These are phyloP conservation scores for Petrocephalus schoutedeni DNA, from an alignment of 2,797 vertebrate genomes.

Conservation along the genomic window DNA sequence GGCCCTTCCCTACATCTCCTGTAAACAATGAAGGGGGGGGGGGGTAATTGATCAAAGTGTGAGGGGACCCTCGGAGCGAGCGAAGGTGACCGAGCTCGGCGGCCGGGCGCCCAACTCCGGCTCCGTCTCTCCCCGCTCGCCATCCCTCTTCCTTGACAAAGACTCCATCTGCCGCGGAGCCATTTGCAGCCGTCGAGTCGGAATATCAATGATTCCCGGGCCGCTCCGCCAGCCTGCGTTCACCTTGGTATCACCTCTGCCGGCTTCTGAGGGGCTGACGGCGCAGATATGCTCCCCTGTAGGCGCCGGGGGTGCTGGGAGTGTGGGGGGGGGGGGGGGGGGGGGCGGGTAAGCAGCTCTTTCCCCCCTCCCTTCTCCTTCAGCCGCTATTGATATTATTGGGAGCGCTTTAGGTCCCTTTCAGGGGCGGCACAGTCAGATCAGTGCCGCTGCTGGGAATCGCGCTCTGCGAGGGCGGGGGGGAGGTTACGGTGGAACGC, in stretches of 20 bases:
- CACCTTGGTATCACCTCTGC: slow-evolving; percentile 88
- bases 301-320: slow-evolving; percentile 43
- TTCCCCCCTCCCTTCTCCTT: slow-evolving; percentile 34
- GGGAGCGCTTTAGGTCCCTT: slow-evolving; percentile 32
- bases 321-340: slow-evolving; percentile 39
- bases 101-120: slow-evolving; percentile 54
- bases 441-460: neutral
- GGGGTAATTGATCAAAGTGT: slow-evolving; percentile 76
- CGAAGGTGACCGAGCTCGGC: slow-evolving; percentile 78
- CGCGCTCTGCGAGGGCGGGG: slow-evolving; percentile 1
- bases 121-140: slow-evolving; percentile 73
- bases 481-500: neutral
- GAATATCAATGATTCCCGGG: slow-evolving; percentile 95
- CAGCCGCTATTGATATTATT: slow-evolving; percentile 43
- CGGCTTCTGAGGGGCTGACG: slow-evolving; percentile 62
- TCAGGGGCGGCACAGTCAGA: slow-evolving; percentile 6
- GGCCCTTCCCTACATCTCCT: slow-evolving; percentile 43
- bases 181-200: slow-evolving; percentile 84
- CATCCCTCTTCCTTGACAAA: slow-evolving; percentile 96
- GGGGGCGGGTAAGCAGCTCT: slow-evolving; percentile 49
- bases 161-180: slow-evolving; percentile 91
- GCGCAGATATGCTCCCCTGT: slow-evolving; percentile 54
- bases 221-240: slow-evolving; percentile 73
- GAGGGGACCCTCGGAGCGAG: slow-evolving; percentile 62
- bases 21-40: slow-evolving; percentile 67